Evolutionary conservation across 2,888 invertebrate species (phyloP).

Genomic region (Anorthoa munda): DNA sequence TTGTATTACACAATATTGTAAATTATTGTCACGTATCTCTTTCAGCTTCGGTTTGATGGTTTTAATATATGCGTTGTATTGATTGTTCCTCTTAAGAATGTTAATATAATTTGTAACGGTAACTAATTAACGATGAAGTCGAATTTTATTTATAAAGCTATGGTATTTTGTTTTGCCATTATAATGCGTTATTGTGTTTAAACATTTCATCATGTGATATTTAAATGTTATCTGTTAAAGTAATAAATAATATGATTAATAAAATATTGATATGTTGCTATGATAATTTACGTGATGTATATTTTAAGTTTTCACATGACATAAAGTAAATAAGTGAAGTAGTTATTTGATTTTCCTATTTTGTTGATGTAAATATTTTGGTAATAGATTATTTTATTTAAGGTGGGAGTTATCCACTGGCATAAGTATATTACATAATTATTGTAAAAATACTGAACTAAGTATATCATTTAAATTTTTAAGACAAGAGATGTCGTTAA

Average conservation of each 20-base stretch:
- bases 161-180: conserved; percentile 82
- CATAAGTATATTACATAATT: conserved; percentile 60
- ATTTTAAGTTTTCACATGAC: conserved; percentile 86
- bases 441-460: conserved; percentile 46
- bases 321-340: conserved; percentile 73
- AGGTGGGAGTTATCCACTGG: conserved; percentile 52
- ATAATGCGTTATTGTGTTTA: conserved; percentile 83
- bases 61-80: conserved; percentile 40
- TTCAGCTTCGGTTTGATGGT: conserved; percentile 32
- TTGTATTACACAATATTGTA: conserved; percentile 42
- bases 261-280: conserved; percentile 81
- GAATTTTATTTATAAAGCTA: conserved; percentile 75
- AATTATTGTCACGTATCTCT: conserved; percentile 14
- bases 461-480: conserved; percentile 42
- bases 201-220: conserved; percentile 90
- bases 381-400: conserved; percentile 69
- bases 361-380: conserved; percentile 83
- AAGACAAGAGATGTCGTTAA: conserved; percentile 8
- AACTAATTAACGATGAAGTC: conserved; percentile 61
- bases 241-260: conserved; percentile 82
- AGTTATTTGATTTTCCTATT: conserved; percentile 74
- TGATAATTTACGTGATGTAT: conserved; percentile 79
- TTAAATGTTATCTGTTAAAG: conserved; percentile 90
- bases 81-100: conserved; percentile 75
- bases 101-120: conserved; percentile 57